Evolutionary conservation across 2,113 vertebrate species (phyloP).

Genomic region (Sapajus apella): DNA sequence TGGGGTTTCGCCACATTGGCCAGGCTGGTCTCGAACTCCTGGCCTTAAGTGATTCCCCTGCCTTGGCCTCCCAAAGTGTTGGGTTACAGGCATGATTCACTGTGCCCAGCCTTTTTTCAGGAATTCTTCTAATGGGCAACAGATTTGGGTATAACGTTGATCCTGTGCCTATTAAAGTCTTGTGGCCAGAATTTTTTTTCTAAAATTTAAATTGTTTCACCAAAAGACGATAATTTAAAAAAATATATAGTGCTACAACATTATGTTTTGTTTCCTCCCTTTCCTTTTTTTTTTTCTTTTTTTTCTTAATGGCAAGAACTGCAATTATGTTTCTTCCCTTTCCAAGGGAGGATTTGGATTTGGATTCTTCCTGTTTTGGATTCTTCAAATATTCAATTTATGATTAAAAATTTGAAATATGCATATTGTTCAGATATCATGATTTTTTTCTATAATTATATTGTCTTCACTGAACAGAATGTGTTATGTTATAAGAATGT

Average conservation of each 20-base stretch:
- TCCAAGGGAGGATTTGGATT: no score
- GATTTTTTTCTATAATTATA: constrained; percentile 22
- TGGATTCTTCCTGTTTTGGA: neutral
- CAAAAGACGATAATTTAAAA: neutral
- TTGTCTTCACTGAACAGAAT: neutral
- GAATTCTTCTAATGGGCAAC: constrained; percentile 18
- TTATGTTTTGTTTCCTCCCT: neutral
- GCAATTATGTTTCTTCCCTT: no score
- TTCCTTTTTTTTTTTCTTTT: neutral
- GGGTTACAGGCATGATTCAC: no score
- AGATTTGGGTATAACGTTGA: neutral
- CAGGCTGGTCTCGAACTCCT: no score
- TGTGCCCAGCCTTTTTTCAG: fast-evolving
- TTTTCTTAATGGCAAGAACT: no score
- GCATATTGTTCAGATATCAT: neutral
- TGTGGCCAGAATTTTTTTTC: neutral
- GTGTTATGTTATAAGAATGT: neutral
- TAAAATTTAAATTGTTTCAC: constrained; percentile 1
- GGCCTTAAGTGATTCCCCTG: no score
- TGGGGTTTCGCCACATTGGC: no score
- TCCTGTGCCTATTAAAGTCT: neutral
- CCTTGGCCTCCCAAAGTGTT: no score
- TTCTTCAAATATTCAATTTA: neutral
- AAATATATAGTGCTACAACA: neutral
- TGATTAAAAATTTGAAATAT: neutral